Evolutionary conservation across 2,888 invertebrate genomes (phyloP).

Genomic region (Clepsis dumicolana): DNA sequence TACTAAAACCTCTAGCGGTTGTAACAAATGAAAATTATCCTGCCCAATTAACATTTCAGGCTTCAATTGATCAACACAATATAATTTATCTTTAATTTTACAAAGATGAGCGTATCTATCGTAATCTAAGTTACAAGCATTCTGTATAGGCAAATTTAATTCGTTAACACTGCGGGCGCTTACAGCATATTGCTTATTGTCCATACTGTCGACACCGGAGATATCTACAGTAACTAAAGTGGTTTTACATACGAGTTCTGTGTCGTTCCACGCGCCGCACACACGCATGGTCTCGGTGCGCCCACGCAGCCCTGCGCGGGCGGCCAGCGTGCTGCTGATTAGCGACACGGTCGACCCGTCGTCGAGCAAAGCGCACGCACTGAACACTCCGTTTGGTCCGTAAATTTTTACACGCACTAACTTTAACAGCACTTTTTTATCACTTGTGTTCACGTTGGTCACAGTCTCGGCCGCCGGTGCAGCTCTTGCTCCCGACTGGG

Average conservation of each 20-base stretch:
- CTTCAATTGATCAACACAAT: constrained; percentile 26
- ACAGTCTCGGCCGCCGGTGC: constrained; percentile 34
- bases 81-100: no score
- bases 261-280: constrained; percentile 47
- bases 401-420: constrained; percentile 45
- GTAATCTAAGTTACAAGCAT: constrained; percentile 39
- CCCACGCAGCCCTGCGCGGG: constrained; percentile 46
- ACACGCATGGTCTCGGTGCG: constrained; percentile 45
- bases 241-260: constrained; percentile 43
- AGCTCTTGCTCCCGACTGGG: no score
- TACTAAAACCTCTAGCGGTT: constrained; percentile 45
- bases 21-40: constrained; percentile 51
- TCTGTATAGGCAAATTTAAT: constrained; percentile 49
- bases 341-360: no score
- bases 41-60: constrained; percentile 53
- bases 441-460: constrained; percentile 11
- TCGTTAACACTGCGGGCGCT: constrained; percentile 46
- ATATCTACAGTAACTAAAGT: constrained; percentile 42
- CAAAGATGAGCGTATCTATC: constrained; percentile 34
- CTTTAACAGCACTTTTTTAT: constrained; percentile 45
- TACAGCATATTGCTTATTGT: constrained; percentile 41
- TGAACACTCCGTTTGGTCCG: constrained; percentile 46
- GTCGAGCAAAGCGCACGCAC: constrained; percentile 45
- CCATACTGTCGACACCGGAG: no score
- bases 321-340: constrained; percentile 44